Evolutionary conservation across 2,797 vertebrate species (phyloP), one percentile per base, ranked within the genome.

Genomic region (Phaenicophaeus curvirostris): DNA sequence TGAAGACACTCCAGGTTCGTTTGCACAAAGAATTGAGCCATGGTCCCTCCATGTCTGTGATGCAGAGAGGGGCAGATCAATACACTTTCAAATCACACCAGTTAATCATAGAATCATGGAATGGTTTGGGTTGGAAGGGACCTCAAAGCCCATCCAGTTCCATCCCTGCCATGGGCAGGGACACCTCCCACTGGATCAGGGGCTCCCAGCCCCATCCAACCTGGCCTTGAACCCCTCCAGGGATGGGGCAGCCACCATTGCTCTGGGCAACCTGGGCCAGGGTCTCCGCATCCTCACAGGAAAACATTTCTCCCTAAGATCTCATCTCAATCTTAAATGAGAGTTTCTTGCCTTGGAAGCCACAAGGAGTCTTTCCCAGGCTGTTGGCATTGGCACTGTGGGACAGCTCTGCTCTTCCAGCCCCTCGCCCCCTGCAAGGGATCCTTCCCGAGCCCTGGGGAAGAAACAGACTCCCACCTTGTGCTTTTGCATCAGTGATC

Each of bases 401-500:
- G 81, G 68, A 39, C 48, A 42, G 41, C 28, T 42, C 78, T 37
- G 87, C 71, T 24, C 42, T 19, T 37, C 31, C 78, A 30, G 31
- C 48, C 28, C 54, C 66, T 61, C n/a, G 30, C 28, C 35, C 35
- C 5, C 5, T 0, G 6, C 28, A 13, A 15, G 33, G 41, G 11
- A 73, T 28, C 39, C 61, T 35, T 42, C 3, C 2, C 15, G 8
- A 13, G 35, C 61, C 54, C 10, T 42, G 5, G 8, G 27, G 30
- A 19, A 46, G 25, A 15, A 42, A 17, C 31, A 24, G 8, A 10
- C 44, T 63, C 57, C 42, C 11, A 21, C 30, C 33, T n/a, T 4
- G 9, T 13, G 2, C 1, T 4, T 1, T 18, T 9, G 25, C 37
- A 21, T 6, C 79, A 1, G 2, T 3, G 30, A 46, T 51, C 53